Base-by-base conservation (phyloP, 2,113 vertebrate species). In the Calidris pygmaea region DNA sequence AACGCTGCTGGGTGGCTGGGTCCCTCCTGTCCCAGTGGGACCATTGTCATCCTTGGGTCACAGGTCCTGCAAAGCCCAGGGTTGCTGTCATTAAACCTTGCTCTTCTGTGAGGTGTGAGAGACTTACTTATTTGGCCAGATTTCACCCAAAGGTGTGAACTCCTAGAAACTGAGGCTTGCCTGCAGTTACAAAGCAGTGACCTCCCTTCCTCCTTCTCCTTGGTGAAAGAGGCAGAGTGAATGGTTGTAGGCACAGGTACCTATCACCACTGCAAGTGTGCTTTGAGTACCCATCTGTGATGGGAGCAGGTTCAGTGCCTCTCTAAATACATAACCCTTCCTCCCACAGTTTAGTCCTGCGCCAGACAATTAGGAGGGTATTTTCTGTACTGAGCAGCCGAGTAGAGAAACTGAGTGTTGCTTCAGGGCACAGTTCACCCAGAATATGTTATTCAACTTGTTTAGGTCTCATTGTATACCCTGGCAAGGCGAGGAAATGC, bases 191-290 rank as follows among this genome's bases (percentile, higher is more conserved):
- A 58, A 85, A 67, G 24, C 47, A 50, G 27, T 12, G 50, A 55
- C 12, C 11, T 77, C 10, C 58, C 29, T 41, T 59, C 30, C 15
- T 82, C 18, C 9, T 16, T 5, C 3, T 66, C 60, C 35, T 34
- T 3, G 0, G 12, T 35, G 79, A 71, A 79, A n/a, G 0, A 60
- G 26, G 17, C 12, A 35, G 60, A 56, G 23, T 4, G 11, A 66
- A 27, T 0, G 0, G 37, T 35, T 0, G 0, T 13, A 32, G 80
- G 20, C 75, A 58, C 8, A 2, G 52, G 41, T 15, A 30, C 19
- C 26, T 19, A 34, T 70, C 62, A 62, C 41, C 27, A 35, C 30
- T 10, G 12, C n/a, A 52, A 23, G 29, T 6, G 43, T 76, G 14
- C 24, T 78, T 86, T 55, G 56, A 43, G 74, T 13, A 23, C 10